Evolutionary conservation across 2,797 vertebrate genomes (phyloP).

Genomic region (Pterois miles): DNA sequence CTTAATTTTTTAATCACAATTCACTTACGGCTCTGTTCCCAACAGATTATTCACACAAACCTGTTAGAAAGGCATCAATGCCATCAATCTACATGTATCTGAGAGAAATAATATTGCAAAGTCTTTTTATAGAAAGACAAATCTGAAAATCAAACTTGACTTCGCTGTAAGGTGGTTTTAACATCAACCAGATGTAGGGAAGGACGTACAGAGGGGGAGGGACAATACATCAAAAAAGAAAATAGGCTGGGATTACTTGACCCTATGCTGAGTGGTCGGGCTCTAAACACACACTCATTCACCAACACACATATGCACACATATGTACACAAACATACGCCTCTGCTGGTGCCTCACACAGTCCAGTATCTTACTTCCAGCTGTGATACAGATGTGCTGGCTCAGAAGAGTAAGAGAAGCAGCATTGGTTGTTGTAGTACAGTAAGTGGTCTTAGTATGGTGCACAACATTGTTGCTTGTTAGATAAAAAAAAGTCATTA

Average conservation of each 20-base stretch:
- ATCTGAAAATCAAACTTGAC: neutral
- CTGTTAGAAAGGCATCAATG: neutral
- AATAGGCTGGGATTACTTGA: slow-evolving; percentile 65
- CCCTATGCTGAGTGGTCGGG: slow-evolving; percentile 46
- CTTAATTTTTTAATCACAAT: neutral
- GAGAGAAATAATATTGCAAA: neutral
- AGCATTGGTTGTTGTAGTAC: neutral
- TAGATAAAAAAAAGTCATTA: neutral
- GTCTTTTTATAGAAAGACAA: slow-evolving; percentile 1
- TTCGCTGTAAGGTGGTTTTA: slow-evolving; percentile 46
- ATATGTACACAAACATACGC: slow-evolving; percentile 27
- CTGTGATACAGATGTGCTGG: slow-evolving; percentile 78
- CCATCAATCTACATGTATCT: neutral
- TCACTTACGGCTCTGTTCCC: neutral
- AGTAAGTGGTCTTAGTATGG: neutral
- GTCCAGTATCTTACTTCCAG: slow-evolving; percentile 58
- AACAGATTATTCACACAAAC: neutral
- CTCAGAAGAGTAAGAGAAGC: slow-evolving; percentile 6
- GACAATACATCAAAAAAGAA: slow-evolving; percentile 58
- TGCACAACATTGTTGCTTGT: neutral
- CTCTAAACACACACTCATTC: slow-evolving; percentile 27
- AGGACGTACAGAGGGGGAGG: slow-evolving; percentile 47
- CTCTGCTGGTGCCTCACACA: slow-evolving; percentile 29
- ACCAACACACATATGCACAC: slow-evolving; percentile 12
- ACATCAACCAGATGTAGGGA: slow-evolving; percentile 69